Base-by-base conservation (phyloP, 2,888 invertebrate genomes). In the Drosophila leonis region DNA sequence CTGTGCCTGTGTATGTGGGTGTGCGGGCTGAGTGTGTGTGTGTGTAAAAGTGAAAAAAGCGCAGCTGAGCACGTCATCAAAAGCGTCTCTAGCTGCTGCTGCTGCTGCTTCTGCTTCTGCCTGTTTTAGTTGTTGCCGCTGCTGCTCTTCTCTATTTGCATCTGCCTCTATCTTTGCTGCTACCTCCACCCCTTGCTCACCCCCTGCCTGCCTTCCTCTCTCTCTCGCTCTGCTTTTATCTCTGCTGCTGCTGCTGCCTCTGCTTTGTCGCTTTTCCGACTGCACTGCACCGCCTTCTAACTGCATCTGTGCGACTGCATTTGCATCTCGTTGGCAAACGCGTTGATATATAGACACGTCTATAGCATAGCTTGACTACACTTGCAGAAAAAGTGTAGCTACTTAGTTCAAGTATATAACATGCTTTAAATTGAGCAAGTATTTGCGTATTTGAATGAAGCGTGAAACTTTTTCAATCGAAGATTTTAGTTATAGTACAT, bases 31-130 rank as follows among this genome's bases (percentile, higher is more conserved):
- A 37, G 29, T 49, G 52, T 57, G 31, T 18, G 48, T 29, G 44
- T 68, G 35, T 63, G 61, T 65, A 72, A 85, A 83, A 81, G 79
- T 81, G 77, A 76, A 83, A 83, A 83, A 86, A 86, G 84, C 84
- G 87, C 84, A 84, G 80, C 82, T 86, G 82, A 86, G 75, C 68
- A 71, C 80, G 70, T 82, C 78, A 74, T 80, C 86, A 81, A 82
- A 83, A 78, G 83, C 76, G 56, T 65, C 73, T 62, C 56, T 69
- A 63, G 62, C 49, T 75, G 49, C 44, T 12, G 57, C 62, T 63
- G 24, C 49, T 65, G 48, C 20, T 49, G 12, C n/a, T n/a, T n/a
- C 61, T 51, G 39, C 67, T 51, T 65, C 41, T 18, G 54, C 46
- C 33, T 31, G 44, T 13, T 44, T 44, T 44, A 42, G 42, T 42